These are phyloP conservation scores for Scolopax bukidnonensis DNA, from an alignment of 2,797 vertebrate species.

Conservation along the genomic window DNA sequence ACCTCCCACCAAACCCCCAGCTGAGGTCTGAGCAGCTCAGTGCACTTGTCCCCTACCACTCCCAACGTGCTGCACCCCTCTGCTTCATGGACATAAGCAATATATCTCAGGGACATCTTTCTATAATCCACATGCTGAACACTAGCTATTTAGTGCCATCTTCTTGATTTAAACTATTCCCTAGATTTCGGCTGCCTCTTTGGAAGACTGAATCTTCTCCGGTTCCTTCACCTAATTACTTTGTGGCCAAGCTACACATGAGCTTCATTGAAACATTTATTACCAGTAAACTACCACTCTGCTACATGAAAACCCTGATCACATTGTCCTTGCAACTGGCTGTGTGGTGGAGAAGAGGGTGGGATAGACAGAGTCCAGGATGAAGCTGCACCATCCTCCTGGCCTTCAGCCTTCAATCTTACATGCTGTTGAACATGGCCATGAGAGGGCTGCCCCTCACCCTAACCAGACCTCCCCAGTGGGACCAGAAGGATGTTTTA, in stretches of 20 bases:
- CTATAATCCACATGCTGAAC: background rate
- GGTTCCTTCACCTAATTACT: background rate
- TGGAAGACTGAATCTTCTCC: background rate
- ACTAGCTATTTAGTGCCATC: background rate
- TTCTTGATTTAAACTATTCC: background rate
- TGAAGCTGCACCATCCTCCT: background rate
- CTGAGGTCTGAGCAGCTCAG: background rate
- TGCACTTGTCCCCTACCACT: background rate
- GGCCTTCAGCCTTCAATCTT: background rate
- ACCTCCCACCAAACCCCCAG: background rate
- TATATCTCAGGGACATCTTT: background rate
- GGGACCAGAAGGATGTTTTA: background rate
- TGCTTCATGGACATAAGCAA: background rate
- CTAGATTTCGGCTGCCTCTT: background rate
- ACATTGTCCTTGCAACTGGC: background rate
- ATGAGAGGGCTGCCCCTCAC: background rate
- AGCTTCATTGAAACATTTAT: background rate
- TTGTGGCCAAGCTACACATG: background rate
- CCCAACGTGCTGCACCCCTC: background rate
- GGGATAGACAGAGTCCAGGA: background rate
- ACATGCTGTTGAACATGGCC: fast-evolving
- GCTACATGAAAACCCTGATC: background rate
- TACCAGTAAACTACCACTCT: background rate
- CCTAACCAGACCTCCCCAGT: background rate
- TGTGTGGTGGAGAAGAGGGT: background rate